phyloP scores from a whole-genome alignment of 2,113 vertebrate species.

The Cryptomyrus ogoouensis region DNA sequence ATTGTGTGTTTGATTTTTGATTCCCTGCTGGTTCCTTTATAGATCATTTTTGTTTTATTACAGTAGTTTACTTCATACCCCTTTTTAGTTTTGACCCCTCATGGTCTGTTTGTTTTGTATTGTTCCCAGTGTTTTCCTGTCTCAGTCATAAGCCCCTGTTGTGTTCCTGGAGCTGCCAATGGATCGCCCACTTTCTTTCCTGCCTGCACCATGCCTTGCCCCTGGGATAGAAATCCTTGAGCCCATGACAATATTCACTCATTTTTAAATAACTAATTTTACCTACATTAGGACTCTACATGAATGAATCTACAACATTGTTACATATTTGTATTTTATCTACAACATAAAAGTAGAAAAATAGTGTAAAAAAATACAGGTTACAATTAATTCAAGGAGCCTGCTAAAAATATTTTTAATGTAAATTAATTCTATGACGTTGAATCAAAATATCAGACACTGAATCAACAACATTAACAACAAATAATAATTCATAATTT shows the following conservation, averaged over 20 bases:
- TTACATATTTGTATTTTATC: not conserved
- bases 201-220: too few species aligned
- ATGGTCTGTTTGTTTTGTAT: too few species aligned
- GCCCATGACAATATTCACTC: not conserved
- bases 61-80: too few species aligned
- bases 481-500: not conserved
- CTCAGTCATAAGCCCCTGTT: too few species aligned
- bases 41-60: too few species aligned
- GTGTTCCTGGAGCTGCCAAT: too few species aligned
- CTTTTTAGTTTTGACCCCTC: too few species aligned
- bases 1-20: too few species aligned
- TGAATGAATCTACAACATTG: not conserved
- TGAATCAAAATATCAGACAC: not conserved
- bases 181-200: too few species aligned
- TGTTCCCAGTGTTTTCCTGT: too few species aligned
- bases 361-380: not conserved
- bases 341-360: not conserved
- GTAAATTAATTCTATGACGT: not conserved
- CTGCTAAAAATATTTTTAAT: not conserved
- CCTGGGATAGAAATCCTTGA: too few species aligned
- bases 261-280: not conserved
- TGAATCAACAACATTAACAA: not conserved
- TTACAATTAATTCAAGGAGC: not conserved
- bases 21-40: too few species aligned
- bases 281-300: not conserved